Percentiles rank a stretch among this genome's conserved stretches.
Evolutionary conservation across 2,113 vertebrate species (phyloP).

Genomic region (Oncorhynchus nerka): DNA sequence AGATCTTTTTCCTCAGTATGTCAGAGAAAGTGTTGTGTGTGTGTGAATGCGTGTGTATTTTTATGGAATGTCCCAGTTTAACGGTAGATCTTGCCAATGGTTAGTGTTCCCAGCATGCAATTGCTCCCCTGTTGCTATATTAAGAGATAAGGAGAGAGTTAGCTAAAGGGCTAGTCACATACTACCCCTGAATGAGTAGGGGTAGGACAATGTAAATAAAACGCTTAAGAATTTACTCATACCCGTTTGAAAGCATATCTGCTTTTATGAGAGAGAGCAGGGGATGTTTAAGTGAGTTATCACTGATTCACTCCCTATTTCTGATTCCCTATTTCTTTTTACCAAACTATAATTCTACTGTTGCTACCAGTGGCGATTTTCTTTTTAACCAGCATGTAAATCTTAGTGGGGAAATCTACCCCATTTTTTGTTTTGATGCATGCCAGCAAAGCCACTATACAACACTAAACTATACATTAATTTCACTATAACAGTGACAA

Average conservation of each 20-base stretch:
- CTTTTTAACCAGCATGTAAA: too few relatives aligned
- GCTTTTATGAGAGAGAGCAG: background rate
- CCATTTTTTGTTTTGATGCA: too few relatives aligned
- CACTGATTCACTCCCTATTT: too few relatives aligned
- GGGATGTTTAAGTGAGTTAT: too few relatives aligned
- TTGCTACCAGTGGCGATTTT: too few relatives aligned
- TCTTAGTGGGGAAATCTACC: too few relatives aligned
- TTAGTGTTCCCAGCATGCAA: constrained; percentile 52
- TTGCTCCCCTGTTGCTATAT: constrained; percentile 38
- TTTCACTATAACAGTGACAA: too few relatives aligned
- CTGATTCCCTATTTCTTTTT: too few relatives aligned
- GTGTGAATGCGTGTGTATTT: constrained; percentile 16
- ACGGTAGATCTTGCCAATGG: constrained; percentile 38
- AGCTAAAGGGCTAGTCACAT: background rate
- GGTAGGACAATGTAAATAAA: background rate
- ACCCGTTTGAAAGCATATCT: background rate
- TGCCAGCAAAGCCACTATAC: too few relatives aligned
- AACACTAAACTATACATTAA: too few relatives aligned
- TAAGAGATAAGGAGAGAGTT: constrained; percentile 1
- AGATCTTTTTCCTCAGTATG: background rate
- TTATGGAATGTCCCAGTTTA: constrained; percentile 60
- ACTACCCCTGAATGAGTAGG: background rate
- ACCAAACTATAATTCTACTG: too few relatives aligned
- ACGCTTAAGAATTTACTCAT: background rate
- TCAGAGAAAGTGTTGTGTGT: constrained; percentile 22